Base-by-base conservation (phyloP, 2,797 vertebrate genomes). In the Rhodeus uyekii region DNA sequence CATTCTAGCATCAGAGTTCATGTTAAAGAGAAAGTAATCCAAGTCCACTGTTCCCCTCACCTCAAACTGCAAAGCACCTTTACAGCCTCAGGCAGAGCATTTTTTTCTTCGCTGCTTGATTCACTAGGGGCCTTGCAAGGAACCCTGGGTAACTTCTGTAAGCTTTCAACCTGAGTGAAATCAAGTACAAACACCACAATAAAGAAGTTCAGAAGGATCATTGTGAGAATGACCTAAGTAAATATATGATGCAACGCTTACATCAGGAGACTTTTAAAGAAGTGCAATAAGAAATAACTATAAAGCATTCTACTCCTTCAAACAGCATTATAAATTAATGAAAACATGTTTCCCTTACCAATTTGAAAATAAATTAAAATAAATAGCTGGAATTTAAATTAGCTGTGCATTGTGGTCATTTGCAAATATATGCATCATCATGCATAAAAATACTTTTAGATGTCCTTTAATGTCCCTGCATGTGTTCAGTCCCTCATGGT, bases 391-490 rank as follows among this genome's bases (percentile, higher is more conserved):
- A 36, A 76, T 44, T 44, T 19, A 42, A 73, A 24, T 50, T 3
- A 64, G 24, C 18, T 50, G 16, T 22, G 58, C 32, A 65, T 29
- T 42, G 6, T 22, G 27, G 22, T 32, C 0, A 60, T 80, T 71
- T 32, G 60, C 13, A 71, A 80, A 27, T 24, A 39, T 13, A 78
- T 64, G 4, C 12, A 79, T 68, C 44, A 27, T 3, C 67, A 44
- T 9, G 58, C 29, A 81, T 24, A 50, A 29, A 72, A 10, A 68
- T 65, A 34, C 38, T 76, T 76, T 55, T 24, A 24, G 38, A 34
- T 76, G 80, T 81, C 80, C 79, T 81, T 81, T 55, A 76, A 68
- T 46, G 36, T 82, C 27, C 10, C 38, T 44, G 44, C 61, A 53
- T 67, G 73, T 68, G 63, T 44, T 68, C 34, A 29, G 32, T 75